Evolutionary conservation across 2,113 vertebrate genomes (phyloP).

Genomic region (Phrynocephalus versicolor): DNA sequence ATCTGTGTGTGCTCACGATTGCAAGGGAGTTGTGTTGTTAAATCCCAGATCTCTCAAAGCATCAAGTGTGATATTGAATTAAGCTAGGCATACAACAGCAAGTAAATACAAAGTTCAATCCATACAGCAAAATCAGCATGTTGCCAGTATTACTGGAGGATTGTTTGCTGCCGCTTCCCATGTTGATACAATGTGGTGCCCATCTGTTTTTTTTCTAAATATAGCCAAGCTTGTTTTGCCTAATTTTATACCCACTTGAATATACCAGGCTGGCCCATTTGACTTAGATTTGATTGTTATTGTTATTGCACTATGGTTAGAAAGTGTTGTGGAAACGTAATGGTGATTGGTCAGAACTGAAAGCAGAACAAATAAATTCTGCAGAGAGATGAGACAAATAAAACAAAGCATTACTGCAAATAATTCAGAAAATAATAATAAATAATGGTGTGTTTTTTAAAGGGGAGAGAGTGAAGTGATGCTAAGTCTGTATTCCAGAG

Average conservation of each 20-base stretch:
- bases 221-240: neutral
- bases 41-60: conserved; percentile 5
- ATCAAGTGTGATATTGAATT: too few species aligned
- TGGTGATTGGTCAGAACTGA: accelerated
- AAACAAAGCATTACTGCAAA: neutral
- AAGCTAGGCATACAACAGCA: neutral
- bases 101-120: conserved; percentile 2
- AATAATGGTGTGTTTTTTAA: neutral
- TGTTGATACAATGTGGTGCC: neutral
- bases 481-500: neutral
- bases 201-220: neutral
- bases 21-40: neutral
- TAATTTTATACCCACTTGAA: conserved; percentile 8
- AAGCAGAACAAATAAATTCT: accelerated
- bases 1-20: neutral
- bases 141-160: neutral
- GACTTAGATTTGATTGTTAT: neutral
- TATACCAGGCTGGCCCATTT: neutral
- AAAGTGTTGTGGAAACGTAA: neutral
- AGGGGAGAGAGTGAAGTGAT: neutral
- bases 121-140: neutral
- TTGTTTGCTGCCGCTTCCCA: neutral
- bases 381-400: neutral
- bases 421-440: conserved; percentile 5
- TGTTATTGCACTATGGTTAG: conserved; percentile 7